A percentile compares a stretch with the other conserved stretches of the same genome.
Evolutionary conservation across 2,888 invertebrate species (phyloP).

Genomic region (Sepiola atlantica): DNA sequence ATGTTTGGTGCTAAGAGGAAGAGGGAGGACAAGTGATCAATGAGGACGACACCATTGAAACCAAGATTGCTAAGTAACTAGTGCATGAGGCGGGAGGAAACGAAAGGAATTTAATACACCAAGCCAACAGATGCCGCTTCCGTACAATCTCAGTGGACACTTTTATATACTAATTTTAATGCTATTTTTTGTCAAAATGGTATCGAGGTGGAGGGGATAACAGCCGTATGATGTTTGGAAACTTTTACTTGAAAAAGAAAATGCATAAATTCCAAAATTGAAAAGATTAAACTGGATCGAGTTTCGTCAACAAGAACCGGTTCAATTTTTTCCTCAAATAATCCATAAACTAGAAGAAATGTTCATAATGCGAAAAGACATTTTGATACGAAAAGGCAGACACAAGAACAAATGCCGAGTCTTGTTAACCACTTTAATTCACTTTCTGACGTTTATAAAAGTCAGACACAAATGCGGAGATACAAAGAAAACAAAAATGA

Average conservation of each 20-base stretch:
- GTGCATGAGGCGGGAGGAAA: background rate
- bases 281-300: background rate
- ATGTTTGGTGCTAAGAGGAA: conserved; percentile 33
- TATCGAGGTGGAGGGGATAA: background rate
- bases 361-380: background rate
- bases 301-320: background rate
- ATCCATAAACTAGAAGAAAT: too few relatives aligned
- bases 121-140: background rate
- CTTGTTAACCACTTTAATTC: background rate
- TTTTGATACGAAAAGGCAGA: background rate
- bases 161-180: background rate
- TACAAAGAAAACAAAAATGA: background rate
- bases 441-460: background rate
- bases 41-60: background rate
- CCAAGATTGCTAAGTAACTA: background rate
- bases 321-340: too few relatives aligned
- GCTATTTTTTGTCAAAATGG: background rate
- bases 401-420: background rate
- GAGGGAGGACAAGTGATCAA: background rate
- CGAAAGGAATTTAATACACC: background rate
- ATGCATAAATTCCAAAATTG: background rate
- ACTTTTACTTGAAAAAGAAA: background rate
- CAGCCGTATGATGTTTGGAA: background rate
- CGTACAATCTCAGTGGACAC: background rate
- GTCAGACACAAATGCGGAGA: too few relatives aligned